Evolutionary conservation across 2,113 vertebrate genomes (phyloP).

Genomic region (Craseonycteris thonglongyai): DNA sequence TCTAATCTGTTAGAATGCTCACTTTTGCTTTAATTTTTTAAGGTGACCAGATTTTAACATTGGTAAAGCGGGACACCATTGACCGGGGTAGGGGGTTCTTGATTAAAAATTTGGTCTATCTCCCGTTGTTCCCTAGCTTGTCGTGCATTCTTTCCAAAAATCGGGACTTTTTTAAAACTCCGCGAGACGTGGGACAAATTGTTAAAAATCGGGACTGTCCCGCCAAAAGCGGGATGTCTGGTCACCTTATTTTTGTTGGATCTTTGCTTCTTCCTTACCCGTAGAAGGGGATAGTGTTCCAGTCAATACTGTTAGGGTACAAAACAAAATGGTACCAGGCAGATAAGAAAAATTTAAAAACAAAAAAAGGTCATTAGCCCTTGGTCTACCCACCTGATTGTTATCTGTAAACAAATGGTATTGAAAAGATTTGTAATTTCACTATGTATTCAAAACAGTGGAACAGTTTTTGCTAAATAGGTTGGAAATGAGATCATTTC

Average conservation of each 20-base stretch:
- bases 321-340: not conserved
- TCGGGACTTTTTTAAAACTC: too few relatives aligned
- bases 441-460: not conserved
- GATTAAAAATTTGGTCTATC: too few relatives aligned
- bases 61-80: too few relatives aligned
- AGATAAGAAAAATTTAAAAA: not conserved
- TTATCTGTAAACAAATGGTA: not conserved
- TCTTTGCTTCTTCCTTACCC: not conserved
- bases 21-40: not conserved
- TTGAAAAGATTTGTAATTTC: slow-evolving; percentile 9
- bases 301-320: not conserved
- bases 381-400: not conserved
- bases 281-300: not conserved
- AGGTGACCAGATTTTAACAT: too few relatives aligned
- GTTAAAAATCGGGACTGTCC: too few relatives aligned
- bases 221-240: too few relatives aligned
- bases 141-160: too few relatives aligned
- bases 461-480: not conserved
- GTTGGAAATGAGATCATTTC: not conserved
- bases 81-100: too few relatives aligned
- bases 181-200: too few relatives aligned
- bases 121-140: too few relatives aligned
- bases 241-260: too few relatives aligned
- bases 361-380: not conserved
- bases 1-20: not conserved